Base-by-base conservation (phyloP, 1,140 invertebrate species). In the Neodiprion pinetum region DNA sequence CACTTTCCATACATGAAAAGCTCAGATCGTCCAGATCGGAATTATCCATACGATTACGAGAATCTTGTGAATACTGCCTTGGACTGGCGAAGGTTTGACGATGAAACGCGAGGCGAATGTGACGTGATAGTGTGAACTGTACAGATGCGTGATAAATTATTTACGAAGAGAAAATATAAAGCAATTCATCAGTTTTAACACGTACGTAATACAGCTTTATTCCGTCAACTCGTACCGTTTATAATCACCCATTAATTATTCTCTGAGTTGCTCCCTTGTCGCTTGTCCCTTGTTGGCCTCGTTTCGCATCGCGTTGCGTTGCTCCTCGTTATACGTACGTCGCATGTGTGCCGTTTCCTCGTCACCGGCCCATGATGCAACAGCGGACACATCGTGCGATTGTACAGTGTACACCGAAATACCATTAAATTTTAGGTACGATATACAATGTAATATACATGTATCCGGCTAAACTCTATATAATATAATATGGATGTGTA, bases 221-320 rank as follows among this genome's bases (percentile, higher is more conserved):
- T 61, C 53, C 53, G 53, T 61, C 53, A 61, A 61, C 53, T 17
- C n/a, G 53, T 61, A 61, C 4, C 53, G 53, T 9, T 40, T 61
- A 61, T 61, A 61, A 61, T 61, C 53, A 61, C 53, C 53, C 53
- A 61, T 61, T 61, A 61, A 61, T 61, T 61, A 61, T 61, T 61
- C 53, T 17, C 53, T 61, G 11, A 61, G 53, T 61, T 61, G 53
- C 53, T 61, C 53, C 53, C 53, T 61, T 61, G 53, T 61, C 53
- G 53, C 53, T 61, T 61, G 53, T 61, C 53, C 53, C 53, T 61
- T 8, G 53, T 61, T n/a, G 53, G 11, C n/a, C 28, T 40, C 28
- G 5, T 40, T 40, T 5, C 28, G 5, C 28, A 40, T 40, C 28
- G 28, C 28, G 28, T 40, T 40, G 28, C 53, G 53, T 61, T n/a